Conservation (phyloP, 2,797 vertebrate species). For the Columba guinea region DNA sequence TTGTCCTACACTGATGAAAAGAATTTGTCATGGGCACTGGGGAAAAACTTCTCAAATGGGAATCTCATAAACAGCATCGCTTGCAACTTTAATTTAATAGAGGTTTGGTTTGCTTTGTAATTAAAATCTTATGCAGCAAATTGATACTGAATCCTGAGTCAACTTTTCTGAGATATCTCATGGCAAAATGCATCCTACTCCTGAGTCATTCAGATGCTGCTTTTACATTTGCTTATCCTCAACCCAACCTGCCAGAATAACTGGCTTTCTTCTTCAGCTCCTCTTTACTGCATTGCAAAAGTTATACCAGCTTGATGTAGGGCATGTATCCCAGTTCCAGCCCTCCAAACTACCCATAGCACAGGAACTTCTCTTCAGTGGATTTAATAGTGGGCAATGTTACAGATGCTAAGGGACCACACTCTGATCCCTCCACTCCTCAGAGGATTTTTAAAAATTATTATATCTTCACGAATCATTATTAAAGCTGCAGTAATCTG, state of each 20-base stretch:
- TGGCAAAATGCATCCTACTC: neutral
- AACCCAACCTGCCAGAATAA: neutral
- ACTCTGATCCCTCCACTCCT: neutral
- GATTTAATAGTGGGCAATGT: neutral
- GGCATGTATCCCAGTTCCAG: neutral
- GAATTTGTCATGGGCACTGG: conserved; percentile 53
- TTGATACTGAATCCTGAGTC: conserved; percentile 27
- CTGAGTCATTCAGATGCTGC: neutral
- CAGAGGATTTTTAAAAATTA: neutral
- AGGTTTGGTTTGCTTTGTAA: conserved; percentile 55
- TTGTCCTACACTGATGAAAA: conserved; percentile 59
- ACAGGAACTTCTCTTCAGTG: neutral
- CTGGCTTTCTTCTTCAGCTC: neutral
- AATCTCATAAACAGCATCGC: conserved; percentile 54
- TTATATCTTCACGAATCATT: neutral
- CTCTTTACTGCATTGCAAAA: neutral
- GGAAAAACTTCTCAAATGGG: conserved; percentile 50
- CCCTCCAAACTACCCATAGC: neutral
- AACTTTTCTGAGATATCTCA: conserved; percentile 34
- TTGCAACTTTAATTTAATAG: conserved; percentile 63
- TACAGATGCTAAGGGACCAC: neutral
- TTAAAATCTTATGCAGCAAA: conserved; percentile 58
- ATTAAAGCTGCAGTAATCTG: neutral
- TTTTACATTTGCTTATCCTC: conserved; percentile 8
- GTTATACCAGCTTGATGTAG: neutral